Percentiles rank a stretch among this genome's conserved stretches.
phyloP scores from a whole-genome alignment of 2,113 vertebrate genomes.

The Dromas ardeola region DNA sequence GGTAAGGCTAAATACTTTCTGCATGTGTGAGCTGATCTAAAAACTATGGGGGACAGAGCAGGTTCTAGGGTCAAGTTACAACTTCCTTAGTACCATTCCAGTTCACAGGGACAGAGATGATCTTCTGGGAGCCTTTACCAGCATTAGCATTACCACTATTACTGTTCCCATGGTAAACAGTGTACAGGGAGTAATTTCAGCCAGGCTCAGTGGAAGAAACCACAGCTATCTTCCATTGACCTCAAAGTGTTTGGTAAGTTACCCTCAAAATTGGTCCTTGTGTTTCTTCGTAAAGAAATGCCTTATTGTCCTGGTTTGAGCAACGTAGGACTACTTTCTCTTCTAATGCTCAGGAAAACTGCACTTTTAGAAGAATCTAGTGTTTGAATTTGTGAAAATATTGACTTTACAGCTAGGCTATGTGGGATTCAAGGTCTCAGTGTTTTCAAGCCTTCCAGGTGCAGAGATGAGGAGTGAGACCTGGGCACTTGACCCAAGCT shows the following conservation, averaged over 20 bases:
- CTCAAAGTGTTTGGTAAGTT: not conserved
- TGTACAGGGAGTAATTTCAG: not conserved
- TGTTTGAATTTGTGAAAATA: too few species aligned
- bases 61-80: not conserved
- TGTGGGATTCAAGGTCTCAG: too few species aligned
- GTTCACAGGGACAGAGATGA: not conserved
- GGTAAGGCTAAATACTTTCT: not conserved
- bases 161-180: not conserved
- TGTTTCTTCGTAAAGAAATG: not conserved
- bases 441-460: too few species aligned
- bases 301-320: not conserved
- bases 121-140: not conserved
- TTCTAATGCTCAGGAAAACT: too few species aligned
- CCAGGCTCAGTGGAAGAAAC: not conserved
- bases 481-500: too few species aligned
- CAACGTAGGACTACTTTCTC: too few species aligned
- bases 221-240: not conserved
- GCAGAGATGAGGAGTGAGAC: too few species aligned
- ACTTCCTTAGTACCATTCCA: not conserved
- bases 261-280: not conserved
- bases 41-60: not conserved
- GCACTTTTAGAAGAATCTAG: too few species aligned
- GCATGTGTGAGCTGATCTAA: not conserved
- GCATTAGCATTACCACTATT: not conserved
- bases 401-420: too few species aligned